phyloP scores from a whole-genome alignment of 2,888 invertebrate genomes.

The Mantis religiosa region DNA sequence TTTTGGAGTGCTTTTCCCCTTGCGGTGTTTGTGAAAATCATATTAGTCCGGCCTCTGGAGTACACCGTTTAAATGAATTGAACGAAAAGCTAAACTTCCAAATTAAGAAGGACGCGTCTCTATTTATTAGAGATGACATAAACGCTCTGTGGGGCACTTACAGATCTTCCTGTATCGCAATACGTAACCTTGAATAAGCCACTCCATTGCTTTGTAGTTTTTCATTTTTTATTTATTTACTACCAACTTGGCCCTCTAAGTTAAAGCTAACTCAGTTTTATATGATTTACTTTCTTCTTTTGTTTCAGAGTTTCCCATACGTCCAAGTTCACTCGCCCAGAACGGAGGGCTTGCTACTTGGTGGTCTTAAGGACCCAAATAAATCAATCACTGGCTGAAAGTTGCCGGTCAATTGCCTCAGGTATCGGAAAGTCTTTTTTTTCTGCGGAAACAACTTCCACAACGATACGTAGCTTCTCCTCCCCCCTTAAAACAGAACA shows the following conservation, averaged over 20 bases:
- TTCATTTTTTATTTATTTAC: not conserved
- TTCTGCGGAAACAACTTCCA: not conserved
- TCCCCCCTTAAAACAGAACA: not conserved
- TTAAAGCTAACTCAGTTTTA: not conserved
- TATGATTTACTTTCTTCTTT: not conserved
- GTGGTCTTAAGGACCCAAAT: not conserved
- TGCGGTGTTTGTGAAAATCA: too few species aligned
- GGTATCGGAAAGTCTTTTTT: not conserved
- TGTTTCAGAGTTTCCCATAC: not conserved
- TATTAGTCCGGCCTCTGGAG: too few species aligned
- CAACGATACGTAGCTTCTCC: not conserved
- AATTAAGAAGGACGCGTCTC: too few species aligned
- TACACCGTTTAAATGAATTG: too few species aligned
- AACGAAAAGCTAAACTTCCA: too few species aligned
- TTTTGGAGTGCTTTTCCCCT: too few species aligned
- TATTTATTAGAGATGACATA: too few species aligned
- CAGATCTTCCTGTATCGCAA: too few species aligned
- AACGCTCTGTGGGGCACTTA: too few species aligned
- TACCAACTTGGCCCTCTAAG: not conserved
- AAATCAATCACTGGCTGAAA: not conserved
- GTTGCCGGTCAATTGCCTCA: not conserved
- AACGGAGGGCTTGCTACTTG: not conserved
- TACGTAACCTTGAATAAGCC: too few species aligned
- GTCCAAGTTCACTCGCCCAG: not conserved
- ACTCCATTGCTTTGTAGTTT: not conserved